Evolutionary conservation across 2,113 vertebrate genomes (phyloP).

Genomic region (Stegostoma tigrinum): DNA sequence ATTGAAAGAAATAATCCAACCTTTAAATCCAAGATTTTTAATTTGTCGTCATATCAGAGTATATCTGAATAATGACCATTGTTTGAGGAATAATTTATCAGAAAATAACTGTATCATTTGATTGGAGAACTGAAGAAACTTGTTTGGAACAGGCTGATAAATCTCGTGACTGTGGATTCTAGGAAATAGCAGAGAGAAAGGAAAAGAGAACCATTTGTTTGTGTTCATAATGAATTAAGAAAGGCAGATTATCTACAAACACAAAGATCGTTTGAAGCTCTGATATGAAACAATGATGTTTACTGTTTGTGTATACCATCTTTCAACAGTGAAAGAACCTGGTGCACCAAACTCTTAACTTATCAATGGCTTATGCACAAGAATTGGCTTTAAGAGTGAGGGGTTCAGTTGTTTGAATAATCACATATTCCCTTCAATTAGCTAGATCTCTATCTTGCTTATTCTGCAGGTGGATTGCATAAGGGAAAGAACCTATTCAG

Average conservation of each 20-base stretch:
- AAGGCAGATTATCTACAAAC: not conserved
- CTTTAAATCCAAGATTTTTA: not conserved
- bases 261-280: not conserved
- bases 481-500: too few relatives aligned
- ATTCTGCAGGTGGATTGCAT: too few relatives aligned
- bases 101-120: not conserved
- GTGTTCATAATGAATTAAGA: not conserved
- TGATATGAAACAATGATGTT: not conserved
- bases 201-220: not conserved
- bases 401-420: too few relatives aligned
- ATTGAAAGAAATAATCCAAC: not conserved
- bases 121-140: not conserved
- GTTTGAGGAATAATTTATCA: not conserved
- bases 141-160: not conserved
- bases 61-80: not conserved
- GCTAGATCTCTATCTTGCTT: too few relatives aligned
- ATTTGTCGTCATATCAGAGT: not conserved
- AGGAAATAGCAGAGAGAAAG: not conserved
- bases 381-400: not conserved
- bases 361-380: not conserved
- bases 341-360: not conserved
- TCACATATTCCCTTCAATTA: too few relatives aligned
- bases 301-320: not conserved
- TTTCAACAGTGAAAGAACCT: not conserved
- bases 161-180: not conserved